A percentile compares a stretch with the other conserved stretches of the same genome.
Evolutionary conservation across 2,888 invertebrate genomes (phyloP).

Genomic region (Eumacrocentrus americanus): DNA sequence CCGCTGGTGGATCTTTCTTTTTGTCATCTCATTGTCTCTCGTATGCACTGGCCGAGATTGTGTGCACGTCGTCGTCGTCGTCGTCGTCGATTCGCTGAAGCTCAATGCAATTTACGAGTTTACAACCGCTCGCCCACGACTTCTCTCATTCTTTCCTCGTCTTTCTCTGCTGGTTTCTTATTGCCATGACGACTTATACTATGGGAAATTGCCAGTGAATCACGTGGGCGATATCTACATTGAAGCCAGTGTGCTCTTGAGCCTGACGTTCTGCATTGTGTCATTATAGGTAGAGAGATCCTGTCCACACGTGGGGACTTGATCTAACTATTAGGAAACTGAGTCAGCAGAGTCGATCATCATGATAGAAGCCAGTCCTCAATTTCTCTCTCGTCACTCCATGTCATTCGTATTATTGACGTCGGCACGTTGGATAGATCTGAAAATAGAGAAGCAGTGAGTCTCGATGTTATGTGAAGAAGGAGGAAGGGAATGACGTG

Average conservation of each 20-base stretch:
- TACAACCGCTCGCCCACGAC: constrained; percentile 25
- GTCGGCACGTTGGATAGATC: neutral
- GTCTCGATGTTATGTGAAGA: neutral
- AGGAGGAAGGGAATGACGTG: constrained; percentile 12
- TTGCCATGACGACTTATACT: neutral
- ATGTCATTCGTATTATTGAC: neutral
- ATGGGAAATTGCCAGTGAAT: no score
- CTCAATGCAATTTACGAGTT: constrained; percentile 30
- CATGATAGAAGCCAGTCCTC: no score
- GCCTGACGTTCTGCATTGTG: neutral
- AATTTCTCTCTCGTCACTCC: no score
- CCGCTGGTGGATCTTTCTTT: neutral
- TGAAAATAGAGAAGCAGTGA: neutral
- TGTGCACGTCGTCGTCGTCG: neutral
- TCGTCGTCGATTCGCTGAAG: constrained; percentile 17
- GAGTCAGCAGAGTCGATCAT: no score
- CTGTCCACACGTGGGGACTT: no score
- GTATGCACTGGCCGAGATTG: constrained; percentile 18
- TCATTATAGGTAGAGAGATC: no score
- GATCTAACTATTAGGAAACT: no score
- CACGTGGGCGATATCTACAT: neutral
- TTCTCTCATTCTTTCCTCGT: neutral
- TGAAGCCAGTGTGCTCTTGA: neutral
- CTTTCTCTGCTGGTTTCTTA: neutral
- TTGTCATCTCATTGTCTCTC: constrained; percentile 11